A percentile compares a stretch with the other conserved stretches of the same genome.
Conservation (phyloP, 1,140 invertebrate genomes). For the Lepidostoma basale region DNA sequence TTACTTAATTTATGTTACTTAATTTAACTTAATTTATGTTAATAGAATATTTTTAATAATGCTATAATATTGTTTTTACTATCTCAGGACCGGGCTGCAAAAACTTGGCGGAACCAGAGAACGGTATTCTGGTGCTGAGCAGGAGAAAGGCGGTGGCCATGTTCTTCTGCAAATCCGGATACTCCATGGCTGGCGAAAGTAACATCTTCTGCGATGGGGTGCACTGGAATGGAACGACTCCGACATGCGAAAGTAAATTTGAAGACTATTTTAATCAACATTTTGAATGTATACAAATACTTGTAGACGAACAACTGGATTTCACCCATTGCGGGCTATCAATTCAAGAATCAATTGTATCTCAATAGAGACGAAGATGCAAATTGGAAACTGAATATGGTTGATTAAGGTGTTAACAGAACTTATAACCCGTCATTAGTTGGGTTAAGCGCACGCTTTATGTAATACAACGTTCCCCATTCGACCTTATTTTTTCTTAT, state of each 20-base stretch:
- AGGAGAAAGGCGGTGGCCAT: conserved; percentile 63
- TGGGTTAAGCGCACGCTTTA: too few species aligned
- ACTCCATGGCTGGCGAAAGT: conserved; percentile 60
- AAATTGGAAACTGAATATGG: too few species aligned
- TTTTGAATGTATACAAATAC: too few species aligned
- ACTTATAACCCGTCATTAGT: too few species aligned
- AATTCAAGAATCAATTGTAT: too few species aligned
- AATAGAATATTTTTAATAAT: neutral
- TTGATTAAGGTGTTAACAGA: too few species aligned
- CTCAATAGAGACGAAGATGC: too few species aligned
- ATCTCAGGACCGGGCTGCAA: conserved; percentile 51
- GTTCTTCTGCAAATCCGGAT: conserved; percentile 69
- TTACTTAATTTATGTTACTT: too few species aligned
- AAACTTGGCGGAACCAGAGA: conserved; percentile 49
- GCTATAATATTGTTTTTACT: neutral
- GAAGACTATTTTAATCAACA: neutral
- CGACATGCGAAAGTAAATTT: conserved; percentile 65
- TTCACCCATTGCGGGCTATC: too few species aligned
- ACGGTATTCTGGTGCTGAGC: conserved; percentile 59
- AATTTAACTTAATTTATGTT: neutral
- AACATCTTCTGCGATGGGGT: conserved; percentile 69
- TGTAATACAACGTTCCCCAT: too few species aligned
- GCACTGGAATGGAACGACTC: conserved; percentile 66
- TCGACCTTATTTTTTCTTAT: too few species aligned
- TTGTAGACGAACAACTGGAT: too few species aligned